These are phyloP conservation scores for Lasioglossum zephyrum DNA, from an alignment of 2,888 invertebrate species.

Conservation along the genomic window DNA sequence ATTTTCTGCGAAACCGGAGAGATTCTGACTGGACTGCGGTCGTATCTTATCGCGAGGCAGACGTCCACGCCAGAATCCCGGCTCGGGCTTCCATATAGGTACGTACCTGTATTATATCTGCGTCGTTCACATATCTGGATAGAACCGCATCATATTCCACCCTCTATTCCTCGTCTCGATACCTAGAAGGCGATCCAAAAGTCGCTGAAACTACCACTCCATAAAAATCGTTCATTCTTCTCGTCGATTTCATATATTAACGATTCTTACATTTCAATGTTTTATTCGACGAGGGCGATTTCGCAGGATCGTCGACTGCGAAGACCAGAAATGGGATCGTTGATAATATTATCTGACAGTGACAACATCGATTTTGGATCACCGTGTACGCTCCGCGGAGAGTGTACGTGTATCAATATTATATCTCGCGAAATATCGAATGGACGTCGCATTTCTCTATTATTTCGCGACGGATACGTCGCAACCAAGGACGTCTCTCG, in stretches of 20 bases:
- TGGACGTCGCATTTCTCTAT: conserved; percentile 63
- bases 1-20: conserved; percentile 72
- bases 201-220: neutral
- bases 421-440: conserved; percentile 75
- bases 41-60: conserved; percentile 80
- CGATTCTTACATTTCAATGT: neutral
- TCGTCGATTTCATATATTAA: neutral
- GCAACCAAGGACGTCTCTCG: neutral
- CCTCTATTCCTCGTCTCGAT: conserved; percentile 34
- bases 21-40: conserved; percentile 66
- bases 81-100: conserved; percentile 66
- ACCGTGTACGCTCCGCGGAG: conserved; percentile 1
- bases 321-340: neutral
- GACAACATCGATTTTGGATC: neutral
- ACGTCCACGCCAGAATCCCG: conserved; percentile 80
- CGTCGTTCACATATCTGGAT: conserved; percentile 75
- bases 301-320: neutral
- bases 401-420: conserved; percentile 73
- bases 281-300: accelerated
- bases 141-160: conserved; percentile 75
- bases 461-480: conserved; percentile 47
- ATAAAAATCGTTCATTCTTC: neutral
- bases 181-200: conserved; percentile 26
- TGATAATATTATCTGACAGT: neutral
- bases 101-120: conserved; percentile 76